Evolutionary conservation across 2,888 invertebrate genomes (phyloP).

Genomic region (Augiades crinisus): DNA sequence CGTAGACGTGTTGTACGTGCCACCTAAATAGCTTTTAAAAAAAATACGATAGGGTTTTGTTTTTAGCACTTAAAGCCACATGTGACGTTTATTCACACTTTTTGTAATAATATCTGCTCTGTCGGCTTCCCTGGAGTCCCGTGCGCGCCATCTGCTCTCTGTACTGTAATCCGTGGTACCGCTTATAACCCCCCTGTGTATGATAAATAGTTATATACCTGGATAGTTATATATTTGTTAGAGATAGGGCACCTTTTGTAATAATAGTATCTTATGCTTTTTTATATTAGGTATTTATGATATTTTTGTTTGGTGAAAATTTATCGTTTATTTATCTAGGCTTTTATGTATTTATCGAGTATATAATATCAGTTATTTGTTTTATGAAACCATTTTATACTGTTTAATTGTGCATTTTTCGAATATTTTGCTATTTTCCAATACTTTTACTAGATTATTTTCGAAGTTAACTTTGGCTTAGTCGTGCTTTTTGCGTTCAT

Average conservation of each 20-base stretch:
- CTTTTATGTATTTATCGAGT: neutral
- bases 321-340: neutral
- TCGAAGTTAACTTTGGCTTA: neutral
- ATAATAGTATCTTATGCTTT: conserved; percentile 29
- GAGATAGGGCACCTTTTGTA: conserved; percentile 14
- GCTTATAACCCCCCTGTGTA: conserved; percentile 17
- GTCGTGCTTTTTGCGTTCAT: conserved; percentile 15
- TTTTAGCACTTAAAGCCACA: too few relatives aligned
- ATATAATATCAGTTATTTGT: conserved; percentile 5
- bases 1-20: too few relatives aligned
- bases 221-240: conserved; percentile 16
- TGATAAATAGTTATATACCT: conserved; percentile 3
- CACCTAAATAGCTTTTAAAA: too few relatives aligned
- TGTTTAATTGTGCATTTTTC: conserved; percentile 7
- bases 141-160: neutral
- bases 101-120: too few relatives aligned
- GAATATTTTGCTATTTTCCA: conserved; percentile 3
- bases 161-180: neutral
- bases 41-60: too few relatives aligned
- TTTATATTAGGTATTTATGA: conserved; percentile 19
- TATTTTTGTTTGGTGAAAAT: conserved; percentile 1
- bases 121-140: neutral
- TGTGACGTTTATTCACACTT: too few relatives aligned
- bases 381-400: neutral
- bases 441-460: neutral